Evolutionary conservation across 2,113 vertebrate genomes (phyloP).

Genomic region (Brevimyrus niger): DNA sequence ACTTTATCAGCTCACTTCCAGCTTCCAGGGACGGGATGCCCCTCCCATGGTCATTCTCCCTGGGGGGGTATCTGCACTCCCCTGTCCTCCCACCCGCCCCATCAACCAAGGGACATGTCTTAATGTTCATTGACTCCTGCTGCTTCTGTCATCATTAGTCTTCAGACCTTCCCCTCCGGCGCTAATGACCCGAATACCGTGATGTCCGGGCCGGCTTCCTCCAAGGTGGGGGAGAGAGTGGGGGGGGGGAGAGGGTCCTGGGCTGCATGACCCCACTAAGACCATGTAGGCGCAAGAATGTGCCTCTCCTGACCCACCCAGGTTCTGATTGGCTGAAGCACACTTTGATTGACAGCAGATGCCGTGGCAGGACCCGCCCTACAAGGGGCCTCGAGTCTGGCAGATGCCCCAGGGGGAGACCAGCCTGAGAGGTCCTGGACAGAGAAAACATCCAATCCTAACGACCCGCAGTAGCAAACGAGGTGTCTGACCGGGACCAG

Average conservation of each 20-base stretch:
- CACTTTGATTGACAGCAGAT: not conserved
- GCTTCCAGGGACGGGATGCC: slow-evolving; percentile 46
- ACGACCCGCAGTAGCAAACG: slow-evolving; percentile 29
- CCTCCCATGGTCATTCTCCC: slow-evolving; percentile 27
- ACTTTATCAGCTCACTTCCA: slow-evolving; percentile 54
- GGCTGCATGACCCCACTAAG: slow-evolving; percentile 30
- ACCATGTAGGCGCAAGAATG: slow-evolving; percentile 41
- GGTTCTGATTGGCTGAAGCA: not conserved
- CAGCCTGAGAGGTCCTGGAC: not conserved
- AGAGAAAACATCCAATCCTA: slow-evolving; percentile 16
- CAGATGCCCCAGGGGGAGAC: not conserved
- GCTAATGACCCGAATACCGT: not conserved
- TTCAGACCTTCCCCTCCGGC: not conserved
- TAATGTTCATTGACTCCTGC: not conserved
- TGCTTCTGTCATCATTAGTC: not conserved
- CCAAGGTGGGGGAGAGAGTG: not conserved
- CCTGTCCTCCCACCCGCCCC: slow-evolving; percentile 33
- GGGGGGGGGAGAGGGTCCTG: slow-evolving; percentile 5
- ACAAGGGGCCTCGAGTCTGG: not conserved
- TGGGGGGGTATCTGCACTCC: slow-evolving; percentile 45
- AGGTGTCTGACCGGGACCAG: slow-evolving; percentile 25
- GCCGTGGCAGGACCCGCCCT: slow-evolving; percentile 10
- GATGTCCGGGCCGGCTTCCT: not conserved
- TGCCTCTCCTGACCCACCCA: slow-evolving; percentile 32
- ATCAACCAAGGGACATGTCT: slow-evolving; percentile 15